Evolutionary conservation across 1,140 invertebrate species (phyloP).

Genomic region (Stegodyphus dumicola): DNA sequence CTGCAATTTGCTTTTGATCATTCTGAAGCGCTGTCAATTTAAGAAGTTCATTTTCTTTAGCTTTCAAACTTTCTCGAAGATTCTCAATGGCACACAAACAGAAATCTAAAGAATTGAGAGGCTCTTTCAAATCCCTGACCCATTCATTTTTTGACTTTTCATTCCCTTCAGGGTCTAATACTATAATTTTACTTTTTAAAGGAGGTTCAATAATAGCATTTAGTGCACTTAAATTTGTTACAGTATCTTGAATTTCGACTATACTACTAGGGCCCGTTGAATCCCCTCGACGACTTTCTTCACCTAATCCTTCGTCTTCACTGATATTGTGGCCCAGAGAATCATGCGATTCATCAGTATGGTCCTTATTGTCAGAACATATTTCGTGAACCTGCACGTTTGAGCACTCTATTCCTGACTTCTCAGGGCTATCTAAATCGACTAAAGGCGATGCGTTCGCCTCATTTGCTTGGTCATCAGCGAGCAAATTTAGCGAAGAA

Average conservation of each 20-base stretch:
- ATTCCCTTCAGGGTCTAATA: conserved; percentile 40
- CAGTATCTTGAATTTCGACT: conserved; percentile 48
- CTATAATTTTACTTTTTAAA: conserved; percentile 16
- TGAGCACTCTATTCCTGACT: not conserved
- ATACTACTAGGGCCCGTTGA: conserved; percentile 62
- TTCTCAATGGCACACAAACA: conserved; percentile 45
- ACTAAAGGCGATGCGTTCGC: conserved; percentile 12
- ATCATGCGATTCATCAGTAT: conserved; percentile 34
- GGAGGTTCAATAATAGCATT: not conserved
- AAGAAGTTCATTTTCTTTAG: conserved; percentile 45
- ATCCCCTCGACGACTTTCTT: conserved; percentile 60
- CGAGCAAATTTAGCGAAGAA: not conserved
- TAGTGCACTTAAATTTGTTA: not conserved
- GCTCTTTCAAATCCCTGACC: conserved; percentile 2
- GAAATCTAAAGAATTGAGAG: conserved; percentile 19
- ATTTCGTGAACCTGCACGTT: too few species aligned
- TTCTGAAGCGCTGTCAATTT: conserved; percentile 44
- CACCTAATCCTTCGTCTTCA: conserved; percentile 63
- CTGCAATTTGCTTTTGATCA: conserved; percentile 46
- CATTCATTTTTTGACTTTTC: not conserved
- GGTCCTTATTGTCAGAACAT: not conserved
- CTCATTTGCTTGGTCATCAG: not conserved
- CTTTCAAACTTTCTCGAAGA: conserved; percentile 31
- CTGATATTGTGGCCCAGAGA: conserved; percentile 58
- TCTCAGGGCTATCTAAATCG: conserved; percentile 23